Conservation (phyloP, 2,888 invertebrate genomes). For the Chaitophorus viminalis region DNA sequence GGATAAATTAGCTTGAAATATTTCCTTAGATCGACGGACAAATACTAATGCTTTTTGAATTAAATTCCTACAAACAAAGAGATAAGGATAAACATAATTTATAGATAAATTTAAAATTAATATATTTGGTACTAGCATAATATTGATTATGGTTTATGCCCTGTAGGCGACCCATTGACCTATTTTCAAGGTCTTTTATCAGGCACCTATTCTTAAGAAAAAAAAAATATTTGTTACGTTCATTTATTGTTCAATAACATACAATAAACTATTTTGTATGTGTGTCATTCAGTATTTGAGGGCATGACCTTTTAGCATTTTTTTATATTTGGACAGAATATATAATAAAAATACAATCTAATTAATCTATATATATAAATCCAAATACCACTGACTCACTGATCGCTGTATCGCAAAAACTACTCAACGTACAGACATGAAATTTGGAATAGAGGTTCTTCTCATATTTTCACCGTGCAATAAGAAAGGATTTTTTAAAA, state of each 20-base stretch:
- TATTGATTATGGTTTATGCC: neutral
- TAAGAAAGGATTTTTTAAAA: too few relatives aligned
- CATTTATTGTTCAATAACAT: neutral
- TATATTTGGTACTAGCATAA: neutral
- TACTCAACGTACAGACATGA: too few relatives aligned
- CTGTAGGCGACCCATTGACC: neutral
- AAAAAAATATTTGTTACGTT: neutral
- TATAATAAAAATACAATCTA: too few relatives aligned
- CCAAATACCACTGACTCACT: too few relatives aligned
- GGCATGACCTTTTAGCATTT: too few relatives aligned
- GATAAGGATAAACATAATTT: neutral
- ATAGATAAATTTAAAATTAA: neutral
- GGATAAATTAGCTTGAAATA: conserved; percentile 37
- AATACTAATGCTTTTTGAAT: conserved; percentile 20
- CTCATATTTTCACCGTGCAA: too few relatives aligned
- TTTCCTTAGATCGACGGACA: neutral
- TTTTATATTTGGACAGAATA: too few relatives aligned
- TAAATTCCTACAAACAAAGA: conserved; percentile 28
- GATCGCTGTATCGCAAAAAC: too few relatives aligned
- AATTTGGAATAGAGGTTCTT: too few relatives aligned
- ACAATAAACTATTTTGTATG: neutral
- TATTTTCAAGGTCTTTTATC: neutral
- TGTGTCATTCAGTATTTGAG: neutral
- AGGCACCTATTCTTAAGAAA: neutral
- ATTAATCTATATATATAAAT: too few relatives aligned